Base-by-base conservation (phyloP, 2,888 invertebrate genomes). In the Catocala nupta region DNA sequence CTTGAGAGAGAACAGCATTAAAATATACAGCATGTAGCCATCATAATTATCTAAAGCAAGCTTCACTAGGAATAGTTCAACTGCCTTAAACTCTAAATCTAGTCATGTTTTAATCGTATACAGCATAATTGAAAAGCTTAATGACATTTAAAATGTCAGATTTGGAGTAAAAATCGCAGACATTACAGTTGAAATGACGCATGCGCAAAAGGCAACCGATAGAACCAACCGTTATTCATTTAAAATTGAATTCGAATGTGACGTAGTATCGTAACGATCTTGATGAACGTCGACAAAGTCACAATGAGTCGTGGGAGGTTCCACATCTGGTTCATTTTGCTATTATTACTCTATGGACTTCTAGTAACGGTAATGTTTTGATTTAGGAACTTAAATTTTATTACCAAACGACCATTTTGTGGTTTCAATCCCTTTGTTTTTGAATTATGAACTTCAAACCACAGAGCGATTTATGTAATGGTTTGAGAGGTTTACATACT, bases 271-370 rank as follows among this genome's bases (percentile, higher is more conserved):
- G 39, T 58, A 57, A 55, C 59, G 62, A 74, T 76, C 67, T 75
- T 68, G 69, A 70, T 65, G 70, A 73, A 68, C 64, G 74, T 55
- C 58, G 55, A 59, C 63, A 71, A 33, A 55, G 52, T 50, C 52
- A 71, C 71, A 73, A 73, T 75, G 63, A 76, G 72, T 73, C 81
- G 84, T 85, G 85, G 85, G 85, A 85, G 85, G 82, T 73, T 70
- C 53, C 75, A 84, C 83, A 84, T 84, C 81, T 84, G 83, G 78
- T 58, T 39, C 55, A 60, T 52, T 62, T 62, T 12, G 63, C 71
- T 78, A 77, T 77, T 78, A 78, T 77, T 77, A 78, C 65, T 66
- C 58, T 68, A 66, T 69, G 60, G 64, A 50, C 33, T 25, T 25
- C 25, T 62, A 51, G 62, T 75, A 75, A 75, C 74, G 69, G 71